Conservation (phyloP, 2,797 vertebrate species). For the Artibeus jamaicensis region DNA sequence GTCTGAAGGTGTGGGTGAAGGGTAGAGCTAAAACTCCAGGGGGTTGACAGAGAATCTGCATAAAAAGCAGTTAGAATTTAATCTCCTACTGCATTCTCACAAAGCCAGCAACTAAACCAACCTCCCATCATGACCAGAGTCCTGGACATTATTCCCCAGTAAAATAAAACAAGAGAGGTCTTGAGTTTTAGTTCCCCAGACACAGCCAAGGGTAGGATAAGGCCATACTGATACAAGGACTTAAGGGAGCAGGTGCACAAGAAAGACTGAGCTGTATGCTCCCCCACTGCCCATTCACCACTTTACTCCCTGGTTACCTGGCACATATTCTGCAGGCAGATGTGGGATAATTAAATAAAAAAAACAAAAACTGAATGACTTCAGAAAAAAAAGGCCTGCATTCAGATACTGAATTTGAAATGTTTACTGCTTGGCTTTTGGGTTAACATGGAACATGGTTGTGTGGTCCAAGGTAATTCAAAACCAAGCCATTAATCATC, state of each 20-base stretch:
- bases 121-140: background rate
- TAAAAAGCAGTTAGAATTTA: background rate
- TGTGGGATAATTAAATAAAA: background rate
- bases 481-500: background rate
- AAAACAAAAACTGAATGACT: background rate
- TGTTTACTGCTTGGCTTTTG: background rate
- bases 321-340: background rate
- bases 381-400: background rate
- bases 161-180: background rate
- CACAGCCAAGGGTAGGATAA: background rate
- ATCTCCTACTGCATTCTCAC: background rate
- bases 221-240: background rate
- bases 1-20: background rate
- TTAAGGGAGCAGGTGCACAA: background rate
- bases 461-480: background rate
- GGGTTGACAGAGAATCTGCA: background rate
- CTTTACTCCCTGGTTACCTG: background rate
- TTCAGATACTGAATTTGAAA: background rate
- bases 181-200: background rate
- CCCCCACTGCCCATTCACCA: background rate
- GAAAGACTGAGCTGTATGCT: background rate
- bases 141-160: background rate
- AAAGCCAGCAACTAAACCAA: background rate
- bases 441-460: background rate
- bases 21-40: background rate